These are phyloP conservation scores for Intoshia linei DNA, from an alignment of 1,140 invertebrate species.

Conservation along the genomic window DNA sequence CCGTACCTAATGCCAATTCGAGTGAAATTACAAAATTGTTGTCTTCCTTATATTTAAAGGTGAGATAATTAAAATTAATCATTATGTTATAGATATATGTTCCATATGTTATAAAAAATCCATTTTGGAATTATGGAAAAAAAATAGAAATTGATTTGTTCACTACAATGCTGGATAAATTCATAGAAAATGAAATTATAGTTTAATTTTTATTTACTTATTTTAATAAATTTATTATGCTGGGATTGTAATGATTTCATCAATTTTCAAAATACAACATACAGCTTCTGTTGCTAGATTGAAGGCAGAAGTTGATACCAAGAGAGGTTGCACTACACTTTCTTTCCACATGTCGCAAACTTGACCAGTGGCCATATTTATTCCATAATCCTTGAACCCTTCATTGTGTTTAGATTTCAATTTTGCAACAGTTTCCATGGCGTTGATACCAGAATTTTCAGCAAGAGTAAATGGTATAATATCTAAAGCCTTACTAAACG, in stretches of 20 bases:
- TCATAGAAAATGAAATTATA: neutral
- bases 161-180: neutral
- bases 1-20: too few relatives aligned
- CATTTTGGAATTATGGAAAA: neutral
- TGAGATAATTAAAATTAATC: neutral
- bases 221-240: conserved; percentile 6
- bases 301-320: conserved; percentile 68
- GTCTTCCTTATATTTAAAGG: neutral
- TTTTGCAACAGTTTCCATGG: conserved; percentile 80
- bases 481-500: conserved; percentile 75
- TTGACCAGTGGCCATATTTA: too few relatives aligned
- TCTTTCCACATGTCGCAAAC: conserved; percentile 86
- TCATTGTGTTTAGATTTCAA: conserved; percentile 62
- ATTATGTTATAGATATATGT: neutral
- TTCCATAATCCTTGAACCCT: conserved; percentile 46
- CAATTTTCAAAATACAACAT: conserved; percentile 83
- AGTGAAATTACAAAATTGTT: neutral
- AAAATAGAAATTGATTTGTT: neutral
- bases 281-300: conserved; percentile 80
- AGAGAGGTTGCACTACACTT: conserved; percentile 75
- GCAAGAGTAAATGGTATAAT: conserved; percentile 81
- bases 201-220: neutral
- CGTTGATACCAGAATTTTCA: conserved; percentile 95
- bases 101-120: neutral
- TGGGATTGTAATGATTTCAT: conserved; percentile 76